Conservation (phyloP, 2,888 invertebrate genomes). For the Sipha maydis region DNA sequence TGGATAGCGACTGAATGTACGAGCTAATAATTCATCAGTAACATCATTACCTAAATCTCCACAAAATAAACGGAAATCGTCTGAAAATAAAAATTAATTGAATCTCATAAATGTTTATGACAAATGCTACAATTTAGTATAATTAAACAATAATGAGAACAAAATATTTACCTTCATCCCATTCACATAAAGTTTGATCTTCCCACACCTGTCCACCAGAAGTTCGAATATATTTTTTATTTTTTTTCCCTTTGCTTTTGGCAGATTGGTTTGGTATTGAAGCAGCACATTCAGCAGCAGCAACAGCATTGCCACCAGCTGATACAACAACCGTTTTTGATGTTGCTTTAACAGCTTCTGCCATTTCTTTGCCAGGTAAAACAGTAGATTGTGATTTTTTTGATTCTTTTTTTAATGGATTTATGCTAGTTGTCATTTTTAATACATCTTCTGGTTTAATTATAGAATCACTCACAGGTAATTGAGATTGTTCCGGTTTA, state of each 20-base stretch:
- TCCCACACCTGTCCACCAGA: conserved; percentile 98
- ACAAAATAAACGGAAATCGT: conserved; percentile 98
- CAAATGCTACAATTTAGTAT: too few species aligned
- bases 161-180: conserved; percentile 80
- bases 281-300: conserved; percentile 56
- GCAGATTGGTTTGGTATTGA: conserved; percentile 57
- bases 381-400: conserved; percentile 51
- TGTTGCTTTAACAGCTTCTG: conserved; percentile 63
- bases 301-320: conserved; percentile 55
- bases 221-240: conserved; percentile 83
- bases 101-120: neutral
- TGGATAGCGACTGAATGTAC: conserved; percentile 93
- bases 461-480: conserved; percentile 54
- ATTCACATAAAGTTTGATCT: conserved; percentile 90
- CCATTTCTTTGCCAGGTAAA: conserved; percentile 64
- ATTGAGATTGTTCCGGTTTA: conserved; percentile 67
- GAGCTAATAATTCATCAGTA: conserved; percentile 94
- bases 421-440: conserved; percentile 51
- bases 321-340: conserved; percentile 59
- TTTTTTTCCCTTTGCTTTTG: conserved; percentile 70
- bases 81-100: conserved; percentile 68
- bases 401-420: conserved; percentile 60
- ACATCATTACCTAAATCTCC: conserved; percentile 99
- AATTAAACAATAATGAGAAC: neutral
- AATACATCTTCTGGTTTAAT: conserved; percentile 65